These are phyloP conservation scores for Proteles cristata DNA, from an alignment of 2,113 vertebrate genomes.

Conservation along the genomic window DNA sequence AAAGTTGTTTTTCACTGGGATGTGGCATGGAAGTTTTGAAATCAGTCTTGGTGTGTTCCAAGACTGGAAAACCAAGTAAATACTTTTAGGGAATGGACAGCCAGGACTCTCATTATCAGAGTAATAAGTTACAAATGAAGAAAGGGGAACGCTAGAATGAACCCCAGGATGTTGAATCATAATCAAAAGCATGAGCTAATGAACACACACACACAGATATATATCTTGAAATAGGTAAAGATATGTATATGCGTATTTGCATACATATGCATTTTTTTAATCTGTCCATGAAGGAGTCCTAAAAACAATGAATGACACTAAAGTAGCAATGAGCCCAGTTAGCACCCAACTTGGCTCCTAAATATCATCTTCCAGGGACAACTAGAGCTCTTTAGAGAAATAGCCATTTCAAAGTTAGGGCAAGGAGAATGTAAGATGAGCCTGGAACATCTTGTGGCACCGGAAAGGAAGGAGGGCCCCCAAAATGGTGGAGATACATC, in stretches of 20 bases:
- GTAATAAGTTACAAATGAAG: not conserved
- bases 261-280: not conserved
- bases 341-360: not conserved
- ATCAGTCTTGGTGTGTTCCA: not conserved
- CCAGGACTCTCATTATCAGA: not conserved
- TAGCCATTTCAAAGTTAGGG: accelerated
- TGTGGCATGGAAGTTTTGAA: not conserved
- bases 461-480: not conserved
- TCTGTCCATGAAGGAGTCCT: not conserved
- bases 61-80: not conserved
- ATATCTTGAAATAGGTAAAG: not conserved
- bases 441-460: not conserved
- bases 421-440: not conserved
- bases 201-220: not conserved
- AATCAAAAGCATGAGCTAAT: not conserved
- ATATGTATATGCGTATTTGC: not conserved
- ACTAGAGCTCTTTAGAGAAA: not conserved
- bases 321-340: not conserved
- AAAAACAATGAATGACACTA: not conserved
- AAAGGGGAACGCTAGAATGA: not conserved
- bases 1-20: not conserved
- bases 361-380: not conserved
- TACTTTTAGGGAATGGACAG: not conserved
- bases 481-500: not conserved
- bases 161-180: not conserved